Percentiles rank a stretch among this genome's conserved stretches.
Conservation (phyloP, 2,888 invertebrate genomes). For the Prosapia bicincta region DNA sequence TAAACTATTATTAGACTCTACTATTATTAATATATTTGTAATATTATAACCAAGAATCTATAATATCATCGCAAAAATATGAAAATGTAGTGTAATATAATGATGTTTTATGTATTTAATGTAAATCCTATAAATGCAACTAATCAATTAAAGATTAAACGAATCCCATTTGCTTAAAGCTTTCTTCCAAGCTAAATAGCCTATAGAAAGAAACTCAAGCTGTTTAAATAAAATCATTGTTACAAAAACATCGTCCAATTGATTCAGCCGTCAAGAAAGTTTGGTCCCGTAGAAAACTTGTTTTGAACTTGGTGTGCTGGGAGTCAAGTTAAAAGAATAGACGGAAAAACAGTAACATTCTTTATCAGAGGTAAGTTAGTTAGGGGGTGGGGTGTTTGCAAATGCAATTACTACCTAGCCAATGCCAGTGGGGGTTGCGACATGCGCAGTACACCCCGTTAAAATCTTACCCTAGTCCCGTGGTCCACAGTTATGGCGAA, state of each 20-base stretch:
- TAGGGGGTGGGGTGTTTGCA: background rate
- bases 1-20: no score
- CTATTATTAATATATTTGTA: no score
- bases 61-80: no score
- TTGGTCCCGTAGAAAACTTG: background rate
- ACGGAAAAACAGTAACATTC: background rate
- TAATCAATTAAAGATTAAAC: no score
- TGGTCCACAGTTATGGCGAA: background rate
- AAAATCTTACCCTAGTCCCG: background rate
- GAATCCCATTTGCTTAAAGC: no score
- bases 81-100: no score
- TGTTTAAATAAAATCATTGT: no score
- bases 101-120: no score
- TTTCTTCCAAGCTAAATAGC: no score
- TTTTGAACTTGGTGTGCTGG: background rate
- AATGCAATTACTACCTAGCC: slow-evolving; percentile 1
- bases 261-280: background rate
- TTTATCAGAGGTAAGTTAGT: slow-evolving; percentile 2
- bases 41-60: no score
- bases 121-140: no score
- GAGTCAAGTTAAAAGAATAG: background rate
- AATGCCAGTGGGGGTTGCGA: background rate
- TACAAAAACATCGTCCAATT: background rate
- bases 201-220: no score
- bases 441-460: background rate